phyloP scores from a whole-genome alignment of 2,888 invertebrate genomes.

The Brachylomia viminalis region DNA sequence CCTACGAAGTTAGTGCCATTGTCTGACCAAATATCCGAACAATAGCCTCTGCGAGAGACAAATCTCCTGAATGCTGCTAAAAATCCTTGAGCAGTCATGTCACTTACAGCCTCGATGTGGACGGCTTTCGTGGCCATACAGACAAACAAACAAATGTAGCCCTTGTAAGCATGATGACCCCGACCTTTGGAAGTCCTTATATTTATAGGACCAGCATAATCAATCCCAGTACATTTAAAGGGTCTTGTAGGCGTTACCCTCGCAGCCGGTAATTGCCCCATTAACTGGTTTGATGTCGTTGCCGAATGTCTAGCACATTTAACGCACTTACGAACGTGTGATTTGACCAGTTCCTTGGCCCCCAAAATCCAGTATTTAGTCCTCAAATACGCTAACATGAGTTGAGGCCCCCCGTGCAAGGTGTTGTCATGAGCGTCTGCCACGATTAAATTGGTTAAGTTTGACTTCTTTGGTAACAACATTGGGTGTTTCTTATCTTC shows the following conservation, averaged over 20 bases:
- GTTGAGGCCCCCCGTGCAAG: not conserved
- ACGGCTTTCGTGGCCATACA: not conserved
- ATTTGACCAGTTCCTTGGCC: not conserved
- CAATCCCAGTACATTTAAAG: not conserved
- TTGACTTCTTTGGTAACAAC: not conserved
- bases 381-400: not conserved
- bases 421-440: not conserved
- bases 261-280: not conserved
- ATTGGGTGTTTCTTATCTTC: not conserved
- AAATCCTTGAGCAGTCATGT: not conserved
- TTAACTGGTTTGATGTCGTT: not conserved
- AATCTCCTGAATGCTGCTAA: not conserved
- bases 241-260: not conserved
- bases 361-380: not conserved
- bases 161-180: not conserved
- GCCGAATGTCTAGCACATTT: not conserved
- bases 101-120: not conserved
- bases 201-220: not conserved
- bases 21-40: not conserved
- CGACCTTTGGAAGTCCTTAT: not conserved
- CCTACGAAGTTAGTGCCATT: not conserved
- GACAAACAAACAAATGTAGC: not conserved
- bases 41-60: not conserved
- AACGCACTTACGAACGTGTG: not conserved
- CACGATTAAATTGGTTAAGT: not conserved